Evolutionary conservation across 2,797 vertebrate species (phyloP), one percentile per base, ranked within the genome.

Genomic region (Austrolebias charrua): DNA sequence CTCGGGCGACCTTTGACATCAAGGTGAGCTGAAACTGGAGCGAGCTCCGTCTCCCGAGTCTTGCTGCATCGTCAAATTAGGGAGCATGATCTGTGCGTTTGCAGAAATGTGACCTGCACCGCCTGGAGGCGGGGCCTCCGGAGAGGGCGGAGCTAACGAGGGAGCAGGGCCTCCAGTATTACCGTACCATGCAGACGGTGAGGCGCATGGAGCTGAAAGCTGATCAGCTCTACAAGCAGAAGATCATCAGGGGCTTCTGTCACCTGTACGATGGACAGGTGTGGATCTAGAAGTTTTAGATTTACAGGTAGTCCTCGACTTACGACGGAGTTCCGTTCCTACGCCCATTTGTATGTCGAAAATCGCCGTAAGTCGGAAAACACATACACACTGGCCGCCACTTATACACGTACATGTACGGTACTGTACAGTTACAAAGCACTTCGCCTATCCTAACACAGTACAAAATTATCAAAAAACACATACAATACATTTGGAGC

Each of bases 201-300:
- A 89, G 97, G 4, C 94, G 96, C 62, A 98, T 98, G 97, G 97
- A 99, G 90, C 92, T 98, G 1, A 99, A 98, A 79, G 93, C 97
- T 0, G 97, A 99, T 57, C 96, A 99, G 90, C 92, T 99, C 0
- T 98, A 99, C 91, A 99, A 99, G 56, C 97, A 99, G 91, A 98
- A 99, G 88, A 98, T 99, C 77, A 97, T 99, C 78, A 87, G 96
- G 55, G 96, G 97, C 19, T 99, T 99, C 90, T 99, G 97, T 63
- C 97, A 98, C 82, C 93, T 98, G 50, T 98, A 94, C 19, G 96
- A 98, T 16, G 96, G 96, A 47, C 97, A 99, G 92, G 97, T 74
- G 13, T 15, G 51, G 24, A 24, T 3, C 24, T 24, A 24, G 3
- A n/a, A 24, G 3, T 24, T 24, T 24, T 24, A 24, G 24, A 24